phyloP scores from a whole-genome alignment of 1,140 invertebrate species.

The Bursaphelenchus mucronatus region DNA sequence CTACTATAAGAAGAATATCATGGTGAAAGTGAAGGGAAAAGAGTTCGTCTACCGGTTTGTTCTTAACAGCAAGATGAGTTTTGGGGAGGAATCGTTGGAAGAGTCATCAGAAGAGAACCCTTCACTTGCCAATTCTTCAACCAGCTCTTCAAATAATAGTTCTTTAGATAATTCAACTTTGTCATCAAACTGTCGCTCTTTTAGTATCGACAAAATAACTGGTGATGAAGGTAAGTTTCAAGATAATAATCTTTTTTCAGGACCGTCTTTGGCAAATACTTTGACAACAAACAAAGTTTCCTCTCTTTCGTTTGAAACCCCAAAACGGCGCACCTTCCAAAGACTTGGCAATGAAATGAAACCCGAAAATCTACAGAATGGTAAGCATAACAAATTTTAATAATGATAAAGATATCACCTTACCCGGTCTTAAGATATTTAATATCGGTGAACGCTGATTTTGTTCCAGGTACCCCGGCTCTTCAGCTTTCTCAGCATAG shows the following conservation, averaged over 20 bases:
- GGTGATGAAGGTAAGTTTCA: not conserved
- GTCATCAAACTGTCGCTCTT: not conserved
- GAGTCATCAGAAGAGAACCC: conserved; percentile 1
- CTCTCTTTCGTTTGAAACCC: no score
- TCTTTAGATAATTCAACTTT: conserved; percentile 1
- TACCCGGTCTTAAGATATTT: no score
- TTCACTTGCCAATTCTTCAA: conserved; percentile 1
- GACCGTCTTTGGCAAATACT: no score
- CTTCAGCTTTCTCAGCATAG: no score
- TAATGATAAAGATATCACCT: no score
- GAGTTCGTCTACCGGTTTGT: conserved; percentile 61
- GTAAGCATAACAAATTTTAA: no score
- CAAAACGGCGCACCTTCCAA: no score
- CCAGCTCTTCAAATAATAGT: not conserved
- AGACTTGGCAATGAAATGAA: no score
- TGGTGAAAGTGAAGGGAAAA: conserved; percentile 64
- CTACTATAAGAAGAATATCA: conserved; percentile 68
- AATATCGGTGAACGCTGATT: no score
- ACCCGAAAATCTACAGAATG: no score
- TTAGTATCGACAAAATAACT: not conserved
- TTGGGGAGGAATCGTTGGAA: not conserved
- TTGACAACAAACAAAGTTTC: no score
- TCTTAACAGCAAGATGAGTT: conserved; percentile 21
- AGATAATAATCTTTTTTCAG: not conserved
- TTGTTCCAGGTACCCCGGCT: no score